A percentile compares a stretch with the other conserved stretches of the same genome.
phyloP scores from a whole-genome alignment of 2,797 vertebrate genomes.

The Limosa lapponica region DNA sequence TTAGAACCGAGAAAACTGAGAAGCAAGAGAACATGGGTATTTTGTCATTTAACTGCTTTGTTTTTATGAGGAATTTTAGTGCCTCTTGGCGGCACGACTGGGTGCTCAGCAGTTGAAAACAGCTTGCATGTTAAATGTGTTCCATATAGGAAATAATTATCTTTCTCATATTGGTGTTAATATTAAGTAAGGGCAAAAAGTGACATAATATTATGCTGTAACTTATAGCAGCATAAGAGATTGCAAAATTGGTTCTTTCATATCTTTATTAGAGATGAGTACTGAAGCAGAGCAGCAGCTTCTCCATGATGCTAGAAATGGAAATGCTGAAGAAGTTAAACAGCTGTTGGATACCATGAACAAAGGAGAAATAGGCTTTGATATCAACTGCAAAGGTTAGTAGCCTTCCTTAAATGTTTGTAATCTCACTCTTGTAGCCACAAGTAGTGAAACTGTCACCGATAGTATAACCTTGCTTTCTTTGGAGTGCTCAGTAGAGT shows the following conservation, averaged over 20 bases:
- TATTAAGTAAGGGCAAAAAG: neutral
- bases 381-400: slow-evolving; percentile 97
- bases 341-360: slow-evolving; percentile 82
- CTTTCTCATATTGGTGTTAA: neutral
- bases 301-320: slow-evolving; percentile 90
- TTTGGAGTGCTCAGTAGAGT: neutral
- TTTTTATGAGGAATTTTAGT: slow-evolving; percentile 34
- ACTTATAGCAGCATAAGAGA: neutral
- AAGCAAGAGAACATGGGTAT: neutral
- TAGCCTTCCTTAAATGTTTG: neutral
- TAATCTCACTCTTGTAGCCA: neutral
- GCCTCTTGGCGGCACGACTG: neutral
- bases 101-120: neutral
- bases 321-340: slow-evolving; percentile 86
- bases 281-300: slow-evolving; percentile 89
- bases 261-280: slow-evolving; percentile 74
- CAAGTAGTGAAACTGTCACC: neutral
- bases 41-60: slow-evolving; percentile 14
- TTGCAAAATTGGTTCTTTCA: neutral
- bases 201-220: neutral
- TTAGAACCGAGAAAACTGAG: neutral
- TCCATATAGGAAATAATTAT: neutral
- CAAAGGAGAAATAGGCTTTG: slow-evolving; percentile 79
- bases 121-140: neutral
- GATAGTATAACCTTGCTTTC: neutral